Percentiles rank a stretch among this genome's conserved stretches.
phyloP scores from a whole-genome alignment of 2,797 vertebrate species.

The Ceyx erithaca region DNA sequence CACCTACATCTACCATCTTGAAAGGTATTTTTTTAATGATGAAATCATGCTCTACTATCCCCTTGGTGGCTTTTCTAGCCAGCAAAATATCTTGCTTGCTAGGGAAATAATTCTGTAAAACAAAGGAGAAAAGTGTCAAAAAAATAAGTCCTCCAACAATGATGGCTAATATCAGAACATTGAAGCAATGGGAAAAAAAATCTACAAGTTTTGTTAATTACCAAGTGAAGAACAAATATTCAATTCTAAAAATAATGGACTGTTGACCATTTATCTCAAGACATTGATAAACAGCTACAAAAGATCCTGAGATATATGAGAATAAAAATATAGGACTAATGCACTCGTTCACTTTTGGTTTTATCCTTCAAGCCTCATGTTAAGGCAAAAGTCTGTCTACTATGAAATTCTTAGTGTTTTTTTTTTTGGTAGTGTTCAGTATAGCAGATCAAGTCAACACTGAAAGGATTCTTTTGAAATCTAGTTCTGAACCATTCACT shows the following conservation, averaged over 20 bases:
- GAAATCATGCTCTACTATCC: conserved; percentile 96
- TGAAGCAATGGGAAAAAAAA: not conserved
- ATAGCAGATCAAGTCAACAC: not conserved
- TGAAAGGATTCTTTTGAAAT: not conserved
- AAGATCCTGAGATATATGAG: not conserved
- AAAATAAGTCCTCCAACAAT: not conserved
- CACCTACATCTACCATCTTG: conserved; percentile 98
- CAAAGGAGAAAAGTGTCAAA: not conserved
- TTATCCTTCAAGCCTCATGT: not conserved
- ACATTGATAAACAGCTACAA: not conserved
- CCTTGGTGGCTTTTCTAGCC: conserved; percentile 95
- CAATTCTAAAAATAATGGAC: not conserved
- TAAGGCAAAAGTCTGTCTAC: not conserved
- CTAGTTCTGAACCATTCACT: not conserved
- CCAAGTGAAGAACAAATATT: not conserved
- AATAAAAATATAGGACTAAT: not conserved
- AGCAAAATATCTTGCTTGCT: conserved; percentile 95
- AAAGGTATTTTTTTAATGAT: conserved; percentile 97
- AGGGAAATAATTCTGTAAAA: conserved; percentile 89
- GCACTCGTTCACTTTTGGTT: not conserved
- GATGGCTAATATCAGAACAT: not conserved
- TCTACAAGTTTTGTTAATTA: not conserved
- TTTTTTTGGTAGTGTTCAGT: not conserved
- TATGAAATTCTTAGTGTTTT: not conserved
- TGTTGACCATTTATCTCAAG: not conserved